These are phyloP conservation scores for Noctua pronuba DNA, from an alignment of 2,888 invertebrate species.

Conservation along the genomic window DNA sequence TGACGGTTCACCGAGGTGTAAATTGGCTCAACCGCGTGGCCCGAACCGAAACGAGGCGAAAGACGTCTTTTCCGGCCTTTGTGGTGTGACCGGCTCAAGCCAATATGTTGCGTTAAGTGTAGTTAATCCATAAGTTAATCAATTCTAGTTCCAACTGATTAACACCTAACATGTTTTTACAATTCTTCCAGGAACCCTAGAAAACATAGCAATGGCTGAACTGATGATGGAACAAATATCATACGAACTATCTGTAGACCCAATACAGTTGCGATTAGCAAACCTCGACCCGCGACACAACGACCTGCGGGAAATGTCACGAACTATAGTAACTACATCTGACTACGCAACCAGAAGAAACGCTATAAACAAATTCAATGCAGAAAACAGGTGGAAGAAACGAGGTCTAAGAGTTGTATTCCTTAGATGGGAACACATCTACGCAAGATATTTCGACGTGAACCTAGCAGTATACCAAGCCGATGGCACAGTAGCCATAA, in stretches of 20 bases:
- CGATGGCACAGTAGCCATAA: constrained; percentile 92
- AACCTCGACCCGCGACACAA: constrained; percentile 83
- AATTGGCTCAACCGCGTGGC: neutral
- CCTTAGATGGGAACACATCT: constrained; percentile 86
- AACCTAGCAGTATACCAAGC: constrained; percentile 50
- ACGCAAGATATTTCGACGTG: constrained; percentile 63
- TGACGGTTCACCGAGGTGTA: neutral
- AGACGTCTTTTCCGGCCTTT: neutral
- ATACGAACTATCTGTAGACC: constrained; percentile 87
- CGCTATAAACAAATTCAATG: constrained; percentile 89
- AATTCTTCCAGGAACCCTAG: constrained; percentile 84
- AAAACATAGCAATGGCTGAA: constrained; percentile 90
- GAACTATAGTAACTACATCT: constrained; percentile 87
- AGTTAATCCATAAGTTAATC: neutral
- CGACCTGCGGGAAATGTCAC: constrained; percentile 85
- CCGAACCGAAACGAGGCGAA: neutral
- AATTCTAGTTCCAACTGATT: neutral
- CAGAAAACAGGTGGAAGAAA: constrained; percentile 93
- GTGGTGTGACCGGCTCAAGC: neutral
- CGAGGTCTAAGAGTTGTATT: constrained; percentile 91
- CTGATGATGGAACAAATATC: constrained; percentile 92
- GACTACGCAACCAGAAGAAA: constrained; percentile 80
- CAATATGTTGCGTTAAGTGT: neutral
- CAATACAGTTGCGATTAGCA: constrained; percentile 87
- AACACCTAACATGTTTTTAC: neutral